These are phyloP conservation scores for Bos taurus DNA, from an alignment of 2,113 vertebrate genomes.

Conservation along the genomic window ARS-UCD2.0 NC_037335.1:81969001-81969500, in stretches of 20 bases:
- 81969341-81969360: background rate
- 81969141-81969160: background rate
- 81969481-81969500: background rate
- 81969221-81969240: background rate
- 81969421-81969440: background rate
- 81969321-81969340: background rate
- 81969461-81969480: background rate
- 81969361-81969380: background rate
- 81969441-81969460: background rate
- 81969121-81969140: background rate
- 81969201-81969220: background rate
- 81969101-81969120: background rate
- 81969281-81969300: background rate
- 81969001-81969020: background rate
- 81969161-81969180: background rate
- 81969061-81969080: background rate
- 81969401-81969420: background rate
- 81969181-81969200: background rate
- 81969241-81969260: background rate
- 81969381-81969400: background rate
- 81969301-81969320: background rate
- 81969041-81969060: background rate
- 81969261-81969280: background rate
- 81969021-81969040: background rate
- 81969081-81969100: background rate